A percentile compares a stretch with the other conserved stretches of the same genome.
These are phyloP conservation scores for Onychomys arenicola DNA, from an alignment of 2,797 vertebrate genomes.

Conservation along the genomic window DNA sequence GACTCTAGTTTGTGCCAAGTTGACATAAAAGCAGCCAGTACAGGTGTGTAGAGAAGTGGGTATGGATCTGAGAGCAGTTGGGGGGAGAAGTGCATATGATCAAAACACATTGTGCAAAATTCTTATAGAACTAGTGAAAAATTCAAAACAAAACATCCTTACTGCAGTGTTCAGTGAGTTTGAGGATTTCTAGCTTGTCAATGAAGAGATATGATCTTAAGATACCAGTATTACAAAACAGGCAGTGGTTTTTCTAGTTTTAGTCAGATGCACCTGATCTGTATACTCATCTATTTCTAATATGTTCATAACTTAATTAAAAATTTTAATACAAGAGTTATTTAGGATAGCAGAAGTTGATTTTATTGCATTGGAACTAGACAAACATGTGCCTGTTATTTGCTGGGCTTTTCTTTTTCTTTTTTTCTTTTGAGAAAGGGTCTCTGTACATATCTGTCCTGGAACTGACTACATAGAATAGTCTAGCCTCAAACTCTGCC, in stretches of 20 bases:
- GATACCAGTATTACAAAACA: not conserved
- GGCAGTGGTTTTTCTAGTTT: not conserved
- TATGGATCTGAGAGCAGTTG: not conserved
- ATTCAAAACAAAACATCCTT: not conserved
- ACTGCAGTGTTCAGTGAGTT: not conserved
- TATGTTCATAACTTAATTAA: not conserved
- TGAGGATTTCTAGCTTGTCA: not conserved
- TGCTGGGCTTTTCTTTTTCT: not conserved
- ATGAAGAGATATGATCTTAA: not conserved
- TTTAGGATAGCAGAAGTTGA: not conserved
- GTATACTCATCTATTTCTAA: not conserved
- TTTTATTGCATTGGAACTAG: not conserved
- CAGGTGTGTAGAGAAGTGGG: not conserved
- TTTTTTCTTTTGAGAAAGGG: not conserved
- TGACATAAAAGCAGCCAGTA: too few species aligned
- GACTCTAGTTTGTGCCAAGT: too few species aligned
- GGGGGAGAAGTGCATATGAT: not conserved
- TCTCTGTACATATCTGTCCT: not conserved
- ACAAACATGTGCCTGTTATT: not conserved
- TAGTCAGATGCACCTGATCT: not conserved
- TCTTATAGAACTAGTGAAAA: not conserved
- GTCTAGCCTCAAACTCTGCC: not conserved
- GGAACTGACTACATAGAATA: not conserved
- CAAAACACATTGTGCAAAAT: not conserved
- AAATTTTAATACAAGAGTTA: not conserved